Percentiles rank a stretch among this genome's conserved stretches.
These are phyloP conservation scores for Loriculus beryllinus DNA, from an alignment of 2,797 vertebrate species.

Conservation along the genomic window DNA sequence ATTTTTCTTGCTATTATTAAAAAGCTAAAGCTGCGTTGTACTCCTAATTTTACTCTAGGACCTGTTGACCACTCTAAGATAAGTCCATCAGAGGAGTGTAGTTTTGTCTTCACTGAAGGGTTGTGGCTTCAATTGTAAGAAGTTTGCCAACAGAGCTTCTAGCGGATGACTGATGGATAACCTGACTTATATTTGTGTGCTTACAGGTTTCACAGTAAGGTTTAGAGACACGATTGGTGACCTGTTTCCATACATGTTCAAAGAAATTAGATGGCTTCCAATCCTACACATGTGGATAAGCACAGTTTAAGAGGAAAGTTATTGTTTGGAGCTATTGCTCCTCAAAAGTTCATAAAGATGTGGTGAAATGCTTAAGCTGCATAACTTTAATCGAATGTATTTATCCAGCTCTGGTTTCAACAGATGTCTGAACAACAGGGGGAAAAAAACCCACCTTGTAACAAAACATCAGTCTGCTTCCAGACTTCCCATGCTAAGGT, in stretches of 20 bases:
- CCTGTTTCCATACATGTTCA: neutral
- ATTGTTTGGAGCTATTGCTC: neutral
- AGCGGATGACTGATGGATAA: neutral
- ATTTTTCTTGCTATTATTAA: neutral
- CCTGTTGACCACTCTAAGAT: neutral
- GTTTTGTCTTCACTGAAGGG: neutral
- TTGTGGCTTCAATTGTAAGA: neutral
- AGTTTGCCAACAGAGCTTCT: neutral
- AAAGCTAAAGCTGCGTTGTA: neutral
- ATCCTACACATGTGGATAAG: neutral
- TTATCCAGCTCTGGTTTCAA: conserved; percentile 58
- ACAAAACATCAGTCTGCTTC: conserved; percentile 29
- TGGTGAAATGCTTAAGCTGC: neutral
- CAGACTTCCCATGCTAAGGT: neutral
- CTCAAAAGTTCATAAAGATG: conserved; percentile 18
- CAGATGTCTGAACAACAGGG: conserved; percentile 39
- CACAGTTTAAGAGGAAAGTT: neutral
- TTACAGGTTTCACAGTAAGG: neutral
- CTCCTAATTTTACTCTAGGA: neutral
- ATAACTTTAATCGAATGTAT: conserved; percentile 15
- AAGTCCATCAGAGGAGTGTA: neutral
- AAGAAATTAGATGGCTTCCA: neutral
- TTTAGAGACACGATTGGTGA: neutral
- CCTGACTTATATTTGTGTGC: neutral
- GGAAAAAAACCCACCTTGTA: neutral